phyloP scores from a whole-genome alignment of 2,888 invertebrate species.

The Lordiphosa andalusiaca region DNA sequence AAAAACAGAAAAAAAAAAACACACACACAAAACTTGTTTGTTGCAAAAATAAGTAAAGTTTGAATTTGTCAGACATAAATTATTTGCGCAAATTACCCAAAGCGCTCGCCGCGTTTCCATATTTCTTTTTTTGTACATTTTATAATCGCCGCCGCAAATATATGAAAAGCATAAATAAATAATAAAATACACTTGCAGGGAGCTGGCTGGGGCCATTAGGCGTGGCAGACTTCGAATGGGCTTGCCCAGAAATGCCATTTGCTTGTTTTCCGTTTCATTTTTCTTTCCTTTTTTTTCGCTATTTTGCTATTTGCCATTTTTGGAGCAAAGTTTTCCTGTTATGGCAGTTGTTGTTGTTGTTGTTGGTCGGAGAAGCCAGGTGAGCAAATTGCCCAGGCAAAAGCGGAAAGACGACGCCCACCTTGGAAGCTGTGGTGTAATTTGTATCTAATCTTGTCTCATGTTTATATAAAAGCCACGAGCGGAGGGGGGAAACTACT shows the following conservation, averaged over 20 bases:
- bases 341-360: conserved; percentile 57
- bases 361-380: conserved; percentile 37
- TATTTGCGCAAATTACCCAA: conserved; percentile 43
- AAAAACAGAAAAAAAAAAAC: conserved; percentile 7
- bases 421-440: conserved; percentile 72
- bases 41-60: conserved; percentile 65
- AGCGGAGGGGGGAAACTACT: conserved; percentile 33
- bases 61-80: conserved; percentile 70
- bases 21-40: conserved; percentile 18
- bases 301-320: conserved; percentile 7
- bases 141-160: conserved; percentile 57
- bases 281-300: conserved; percentile 3
- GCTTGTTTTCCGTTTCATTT: conserved; percentile 19
- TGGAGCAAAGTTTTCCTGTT: conserved; percentile 60
- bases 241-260: conserved; percentile 38
- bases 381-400: conserved; percentile 51
- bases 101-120: conserved; percentile 6
- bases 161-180: conserved; percentile 71
- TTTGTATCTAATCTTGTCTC: conserved; percentile 75
- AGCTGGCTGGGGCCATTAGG: conserved; percentile 37
- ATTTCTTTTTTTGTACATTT: conserved; percentile 37
- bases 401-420: conserved; percentile 35
- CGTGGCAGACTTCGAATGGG: conserved; percentile 16
- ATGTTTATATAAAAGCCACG: conserved; percentile 73
- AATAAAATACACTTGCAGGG: conserved; percentile 49